Conservation (phyloP, 2,797 vertebrate genomes). For the Sebastes umbrosus region DNA sequence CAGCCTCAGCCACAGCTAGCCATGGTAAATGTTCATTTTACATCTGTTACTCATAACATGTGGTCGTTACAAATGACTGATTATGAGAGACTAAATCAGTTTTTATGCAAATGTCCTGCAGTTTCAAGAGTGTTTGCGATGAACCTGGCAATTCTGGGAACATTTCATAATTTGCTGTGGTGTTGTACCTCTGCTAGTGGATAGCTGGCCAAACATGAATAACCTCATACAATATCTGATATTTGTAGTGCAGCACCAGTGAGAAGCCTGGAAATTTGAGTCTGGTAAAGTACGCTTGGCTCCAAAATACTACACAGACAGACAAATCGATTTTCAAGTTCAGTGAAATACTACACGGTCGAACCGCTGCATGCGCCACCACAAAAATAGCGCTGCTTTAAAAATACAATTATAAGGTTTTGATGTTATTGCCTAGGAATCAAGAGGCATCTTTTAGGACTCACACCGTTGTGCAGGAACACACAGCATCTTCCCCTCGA, state of each 20-base stretch:
- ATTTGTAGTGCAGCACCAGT: not conserved
- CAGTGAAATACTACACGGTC: not conserved
- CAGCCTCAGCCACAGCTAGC: slow-evolving; percentile 50
- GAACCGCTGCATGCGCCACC: not conserved
- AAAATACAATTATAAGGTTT: not conserved
- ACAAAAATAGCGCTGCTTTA: not conserved
- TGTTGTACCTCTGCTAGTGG: not conserved
- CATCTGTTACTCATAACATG: not conserved
- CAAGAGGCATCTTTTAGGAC: not conserved
- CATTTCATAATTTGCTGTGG: not conserved
- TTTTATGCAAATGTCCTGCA: too few species aligned
- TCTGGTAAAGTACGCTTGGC: too few species aligned
- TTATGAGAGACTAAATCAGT: not conserved
- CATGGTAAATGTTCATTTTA: slow-evolving; percentile 33
- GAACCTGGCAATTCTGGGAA: too few species aligned
- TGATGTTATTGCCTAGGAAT: not conserved
- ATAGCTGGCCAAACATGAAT: not conserved
- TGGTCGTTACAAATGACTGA: not conserved
- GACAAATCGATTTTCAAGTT: not conserved
- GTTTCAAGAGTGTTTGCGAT: not conserved
- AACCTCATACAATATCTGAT: not conserved
- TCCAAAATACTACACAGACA: not conserved
- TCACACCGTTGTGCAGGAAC: not conserved
- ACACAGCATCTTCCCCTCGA: not conserved
- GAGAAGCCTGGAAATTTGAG: too few species aligned